Evolutionary conservation across 2,113 vertebrate genomes (phyloP).

Genomic region (Psittacus erithacus): DNA sequence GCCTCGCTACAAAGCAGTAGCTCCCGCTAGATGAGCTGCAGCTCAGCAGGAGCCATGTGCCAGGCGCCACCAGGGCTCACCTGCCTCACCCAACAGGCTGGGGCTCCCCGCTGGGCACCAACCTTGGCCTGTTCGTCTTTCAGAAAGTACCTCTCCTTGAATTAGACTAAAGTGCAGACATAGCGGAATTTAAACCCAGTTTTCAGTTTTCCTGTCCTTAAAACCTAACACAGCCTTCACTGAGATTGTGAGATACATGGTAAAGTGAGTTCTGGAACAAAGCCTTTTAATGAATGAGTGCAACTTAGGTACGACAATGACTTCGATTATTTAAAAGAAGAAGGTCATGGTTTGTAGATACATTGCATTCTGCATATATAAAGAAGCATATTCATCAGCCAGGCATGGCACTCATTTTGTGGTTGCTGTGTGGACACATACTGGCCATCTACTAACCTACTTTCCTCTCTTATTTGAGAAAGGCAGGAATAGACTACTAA

Average conservation of each 20-base stretch:
- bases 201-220: background rate
- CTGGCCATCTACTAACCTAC: conserved; percentile 3
- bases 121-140: background rate
- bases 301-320: background rate
- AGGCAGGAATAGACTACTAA: background rate
- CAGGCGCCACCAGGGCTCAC: background rate
- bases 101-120: background rate
- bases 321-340: background rate
- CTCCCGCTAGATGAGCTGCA: background rate
- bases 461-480: background rate
- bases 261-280: background rate
- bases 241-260: background rate
- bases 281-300: background rate
- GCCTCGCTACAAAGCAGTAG: background rate
- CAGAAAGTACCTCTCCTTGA: background rate
- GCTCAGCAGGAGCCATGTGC: background rate
- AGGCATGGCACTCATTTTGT: background rate
- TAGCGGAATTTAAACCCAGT: background rate
- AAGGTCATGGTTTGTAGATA: background rate
- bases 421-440: background rate
- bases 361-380: background rate
- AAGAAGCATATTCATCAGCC: background rate
- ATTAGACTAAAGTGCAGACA: background rate
- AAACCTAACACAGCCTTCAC: background rate
- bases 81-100: background rate